Percentiles rank a stretch among this genome's conserved stretches.
Evolutionary conservation across 2,113 vertebrate species (phyloP).

Genomic region (Gracilinanus agilis): DNA sequence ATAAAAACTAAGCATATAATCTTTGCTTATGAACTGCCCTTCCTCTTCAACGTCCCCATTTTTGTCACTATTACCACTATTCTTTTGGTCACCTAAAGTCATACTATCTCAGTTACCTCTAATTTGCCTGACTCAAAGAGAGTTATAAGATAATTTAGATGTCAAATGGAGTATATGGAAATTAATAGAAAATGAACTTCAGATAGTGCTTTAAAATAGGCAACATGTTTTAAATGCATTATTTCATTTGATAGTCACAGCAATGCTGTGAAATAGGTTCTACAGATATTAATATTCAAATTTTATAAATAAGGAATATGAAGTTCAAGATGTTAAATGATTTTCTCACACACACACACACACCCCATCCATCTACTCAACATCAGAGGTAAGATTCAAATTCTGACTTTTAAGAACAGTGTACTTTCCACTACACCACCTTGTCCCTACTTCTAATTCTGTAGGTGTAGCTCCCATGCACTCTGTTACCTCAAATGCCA

Average conservation of each 20-base stretch:
- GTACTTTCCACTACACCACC: not conserved
- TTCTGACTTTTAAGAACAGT: not conserved
- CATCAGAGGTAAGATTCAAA: not conserved
- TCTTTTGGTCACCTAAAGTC: not conserved
- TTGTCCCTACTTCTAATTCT: not conserved
- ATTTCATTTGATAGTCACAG: not conserved
- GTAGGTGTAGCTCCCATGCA: not conserved
- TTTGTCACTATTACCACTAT: not conserved
- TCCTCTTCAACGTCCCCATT: not conserved
- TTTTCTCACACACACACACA: too few species aligned
- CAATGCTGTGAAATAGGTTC: not conserved
- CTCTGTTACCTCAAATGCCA: not conserved
- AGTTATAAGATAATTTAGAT: not conserved
- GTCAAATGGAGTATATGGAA: not conserved
- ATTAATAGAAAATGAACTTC: not conserved
- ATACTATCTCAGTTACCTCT: not conserved
- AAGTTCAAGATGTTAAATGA: not conserved
- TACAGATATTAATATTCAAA: not conserved
- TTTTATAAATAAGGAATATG: not conserved
- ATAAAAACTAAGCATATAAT: not conserved
- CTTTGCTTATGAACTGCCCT: not conserved
- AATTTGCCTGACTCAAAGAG: not conserved
- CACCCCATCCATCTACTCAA: not conserved
- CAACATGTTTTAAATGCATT: not conserved
- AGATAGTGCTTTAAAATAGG: not conserved